phyloP scores from a whole-genome alignment of 2,888 invertebrate species.

The Drosophila antonietae region DNA sequence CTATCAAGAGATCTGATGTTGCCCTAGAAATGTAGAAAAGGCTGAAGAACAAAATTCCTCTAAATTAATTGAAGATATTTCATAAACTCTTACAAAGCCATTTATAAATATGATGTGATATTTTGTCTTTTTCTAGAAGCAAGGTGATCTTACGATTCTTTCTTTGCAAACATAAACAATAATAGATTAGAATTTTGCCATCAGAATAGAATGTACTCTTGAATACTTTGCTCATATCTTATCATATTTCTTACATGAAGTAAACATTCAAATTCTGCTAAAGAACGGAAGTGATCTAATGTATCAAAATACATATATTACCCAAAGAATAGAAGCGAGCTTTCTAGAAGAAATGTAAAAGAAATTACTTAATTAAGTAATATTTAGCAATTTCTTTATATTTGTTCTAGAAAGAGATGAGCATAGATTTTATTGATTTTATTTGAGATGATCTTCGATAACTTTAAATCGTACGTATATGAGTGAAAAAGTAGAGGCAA shows the following conservation, averaged over 20 bases:
- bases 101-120: background rate
- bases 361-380: no score
- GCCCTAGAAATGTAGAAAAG: background rate
- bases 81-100: background rate
- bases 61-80: background rate
- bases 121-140: background rate
- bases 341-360: background rate
- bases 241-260: background rate
- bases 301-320: background rate
- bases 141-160: background rate
- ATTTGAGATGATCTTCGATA: background rate
- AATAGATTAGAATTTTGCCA: background rate
- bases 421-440: background rate
- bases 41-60: background rate
- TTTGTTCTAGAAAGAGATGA: no score
- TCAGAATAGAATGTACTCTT: background rate
- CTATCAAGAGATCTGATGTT: background rate
- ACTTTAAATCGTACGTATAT: no score
- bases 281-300: conserved; percentile 1
- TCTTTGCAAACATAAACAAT: background rate
- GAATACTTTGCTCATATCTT: background rate
- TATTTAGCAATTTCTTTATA: no score
- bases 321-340: background rate
- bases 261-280: background rate
- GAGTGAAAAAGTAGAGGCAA: no score